Conservation (phyloP, 2,113 vertebrate species). For the Lepisosteus oculatus region DNA sequence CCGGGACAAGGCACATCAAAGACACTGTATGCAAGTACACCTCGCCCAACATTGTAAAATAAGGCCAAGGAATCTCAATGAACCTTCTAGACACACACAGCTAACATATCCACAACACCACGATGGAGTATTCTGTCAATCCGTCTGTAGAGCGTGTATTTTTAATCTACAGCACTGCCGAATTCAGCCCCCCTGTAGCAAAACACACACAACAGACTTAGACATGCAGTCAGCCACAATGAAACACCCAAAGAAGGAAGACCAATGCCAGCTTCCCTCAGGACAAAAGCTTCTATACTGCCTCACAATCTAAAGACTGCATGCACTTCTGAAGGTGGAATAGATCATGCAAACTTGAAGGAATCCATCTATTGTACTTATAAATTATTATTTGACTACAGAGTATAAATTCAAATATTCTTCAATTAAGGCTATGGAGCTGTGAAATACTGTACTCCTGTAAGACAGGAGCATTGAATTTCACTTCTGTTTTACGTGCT, state of each 20-base stretch:
- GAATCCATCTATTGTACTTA: too few species aligned
- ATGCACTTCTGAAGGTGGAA: too few species aligned
- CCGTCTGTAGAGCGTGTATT: slow-evolving; percentile 18
- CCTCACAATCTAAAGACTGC: too few species aligned
- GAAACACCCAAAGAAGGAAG: not conserved
- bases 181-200: slow-evolving; percentile 1
- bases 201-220: slow-evolving; percentile 11
- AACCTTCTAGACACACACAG: not conserved
- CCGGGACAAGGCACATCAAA: not conserved
- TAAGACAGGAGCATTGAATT: too few species aligned
- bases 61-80: not conserved
- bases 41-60: not conserved
- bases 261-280: slow-evolving; percentile 23
- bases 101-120: not conserved
- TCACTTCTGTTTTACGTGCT: too few species aligned
- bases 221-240: not conserved
- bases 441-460: too few species aligned
- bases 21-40: too few species aligned
- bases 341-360: too few species aligned
- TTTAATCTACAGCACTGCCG: slow-evolving; percentile 11
- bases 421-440: too few species aligned
- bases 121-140: not conserved
- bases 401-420: too few species aligned
- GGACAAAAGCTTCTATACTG: slow-evolving; percentile 21
- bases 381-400: too few species aligned